Evolutionary conservation across 2,797 vertebrate species (phyloP).

Genomic region (Adelosebastes latens): DNA sequence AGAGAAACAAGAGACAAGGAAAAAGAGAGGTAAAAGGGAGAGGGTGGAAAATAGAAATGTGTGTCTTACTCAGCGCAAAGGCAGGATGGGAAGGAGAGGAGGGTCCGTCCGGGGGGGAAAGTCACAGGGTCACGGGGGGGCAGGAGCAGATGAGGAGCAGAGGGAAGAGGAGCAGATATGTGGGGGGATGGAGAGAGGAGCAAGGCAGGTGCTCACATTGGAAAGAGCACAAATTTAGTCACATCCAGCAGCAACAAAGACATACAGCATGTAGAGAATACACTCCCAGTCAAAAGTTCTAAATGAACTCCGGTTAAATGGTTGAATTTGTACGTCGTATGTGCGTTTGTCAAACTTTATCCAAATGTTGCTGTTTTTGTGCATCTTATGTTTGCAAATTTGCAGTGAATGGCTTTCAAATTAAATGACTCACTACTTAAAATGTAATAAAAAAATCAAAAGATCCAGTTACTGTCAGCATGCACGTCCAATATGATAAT

Average conservation of each 20-base stretch:
- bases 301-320: not conserved
- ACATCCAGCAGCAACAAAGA: conserved; percentile 20
- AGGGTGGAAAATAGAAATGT: conserved; percentile 41
- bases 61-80: conserved; percentile 71
- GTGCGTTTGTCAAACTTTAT: not conserved
- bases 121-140: conserved; percentile 47
- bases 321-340: not conserved
- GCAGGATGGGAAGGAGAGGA: conserved; percentile 62
- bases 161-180: conserved; percentile 2
- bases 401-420: not conserved
- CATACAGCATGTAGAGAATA: not conserved
- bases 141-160: conserved; percentile 28
- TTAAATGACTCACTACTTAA: not conserved
- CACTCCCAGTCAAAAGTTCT: not conserved
- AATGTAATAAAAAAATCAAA: not conserved
- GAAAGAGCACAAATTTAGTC: conserved; percentile 48
- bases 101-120: conserved; percentile 48
- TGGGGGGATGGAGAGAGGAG: conserved; percentile 18
- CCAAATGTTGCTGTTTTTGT: not conserved
- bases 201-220: conserved; percentile 33
- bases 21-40: conserved; percentile 23
- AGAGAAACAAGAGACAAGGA: conserved; percentile 80
- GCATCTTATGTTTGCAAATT: not conserved
- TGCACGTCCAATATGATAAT: not conserved
- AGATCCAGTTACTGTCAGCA: no score